These are phyloP conservation scores for Rhizoglyphus robini DNA, from an alignment of 1,140 invertebrate species.

Conservation along the genomic window DNA sequence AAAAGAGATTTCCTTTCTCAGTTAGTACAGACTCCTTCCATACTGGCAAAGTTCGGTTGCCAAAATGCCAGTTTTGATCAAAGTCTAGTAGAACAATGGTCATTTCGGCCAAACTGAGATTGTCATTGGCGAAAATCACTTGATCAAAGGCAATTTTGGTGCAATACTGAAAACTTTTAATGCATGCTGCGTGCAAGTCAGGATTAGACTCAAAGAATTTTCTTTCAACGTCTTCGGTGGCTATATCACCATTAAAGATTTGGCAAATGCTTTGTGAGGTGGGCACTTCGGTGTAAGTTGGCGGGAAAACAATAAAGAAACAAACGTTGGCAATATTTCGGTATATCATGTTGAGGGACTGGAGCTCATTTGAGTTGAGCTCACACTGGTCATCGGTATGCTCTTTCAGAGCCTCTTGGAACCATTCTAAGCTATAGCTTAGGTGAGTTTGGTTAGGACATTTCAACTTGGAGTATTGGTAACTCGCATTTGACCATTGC, in stretches of 20 bases:
- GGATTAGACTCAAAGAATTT: background rate
- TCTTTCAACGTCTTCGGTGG: background rate
- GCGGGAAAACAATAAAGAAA: background rate
- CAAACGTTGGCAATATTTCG: background rate
- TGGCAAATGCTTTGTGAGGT: conserved; percentile 16
- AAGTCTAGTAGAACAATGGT: conserved; percentile 34
- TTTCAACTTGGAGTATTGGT: background rate
- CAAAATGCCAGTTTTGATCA: conserved; percentile 38
- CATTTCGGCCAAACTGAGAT: conserved; percentile 32
- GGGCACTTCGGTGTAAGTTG: background rate
- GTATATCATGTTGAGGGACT: background rate
- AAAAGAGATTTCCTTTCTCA: conserved; percentile 36
- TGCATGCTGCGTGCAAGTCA: conserved; percentile 4
- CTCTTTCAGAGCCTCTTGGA: background rate
- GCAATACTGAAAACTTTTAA: conserved; percentile 32
- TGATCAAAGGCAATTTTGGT: conserved; percentile 40
- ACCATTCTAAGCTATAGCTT: background rate
- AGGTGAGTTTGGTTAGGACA: background rate
- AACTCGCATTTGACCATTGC: background rate
- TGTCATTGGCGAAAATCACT: conserved; percentile 31
- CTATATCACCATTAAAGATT: conserved; percentile 18
- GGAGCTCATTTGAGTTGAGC: background rate
- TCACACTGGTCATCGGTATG: background rate
- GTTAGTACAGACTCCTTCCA: conserved; percentile 36
- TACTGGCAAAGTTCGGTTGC: conserved; percentile 32